phyloP scores from a whole-genome alignment of 2,113 vertebrate species.

The Pelobates fuscus region DNA sequence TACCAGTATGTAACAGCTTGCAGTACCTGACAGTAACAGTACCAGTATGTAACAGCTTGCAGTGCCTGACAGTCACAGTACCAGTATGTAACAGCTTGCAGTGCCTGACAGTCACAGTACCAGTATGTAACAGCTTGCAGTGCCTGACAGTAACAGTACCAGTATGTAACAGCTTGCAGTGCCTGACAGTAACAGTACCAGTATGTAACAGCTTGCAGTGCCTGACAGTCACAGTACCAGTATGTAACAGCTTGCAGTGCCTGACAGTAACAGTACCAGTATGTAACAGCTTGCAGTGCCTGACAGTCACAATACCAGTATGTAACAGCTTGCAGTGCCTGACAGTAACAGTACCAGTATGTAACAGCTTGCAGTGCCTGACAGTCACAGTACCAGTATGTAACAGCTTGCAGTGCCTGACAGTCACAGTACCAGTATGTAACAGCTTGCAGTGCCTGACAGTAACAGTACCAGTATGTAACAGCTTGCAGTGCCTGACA shows the following conservation, averaged over 20 bases:
- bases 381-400: conserved; percentile 93
- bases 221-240: conserved; percentile 94
- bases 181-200: conserved; percentile 97
- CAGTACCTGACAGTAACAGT: conserved; percentile 91
- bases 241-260: conserved; percentile 94
- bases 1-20: conserved; percentile 83
- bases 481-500: conserved; percentile 93
- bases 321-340: conserved; percentile 90
- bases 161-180: conserved; percentile 92
- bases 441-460: conserved; percentile 93
- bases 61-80: conserved; percentile 88
- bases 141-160: conserved; percentile 80
- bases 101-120: conserved; percentile 97
- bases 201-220: conserved; percentile 93
- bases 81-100: conserved; percentile 97
- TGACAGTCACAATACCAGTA: conserved; percentile 98
- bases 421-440: conserved; percentile 97
- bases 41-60: conserved; percentile 95
- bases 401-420: conserved; percentile 93
- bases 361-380: conserved; percentile 93
- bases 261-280: conserved; percentile 94
- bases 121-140: conserved; percentile 94
- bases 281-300: conserved; percentile 83
- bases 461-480: conserved; percentile 92
- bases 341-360: conserved; percentile 94